These are phyloP conservation scores for Leptosomus discolor DNA, from an alignment of 2,113 vertebrate species.

Conservation along the genomic window DNA sequence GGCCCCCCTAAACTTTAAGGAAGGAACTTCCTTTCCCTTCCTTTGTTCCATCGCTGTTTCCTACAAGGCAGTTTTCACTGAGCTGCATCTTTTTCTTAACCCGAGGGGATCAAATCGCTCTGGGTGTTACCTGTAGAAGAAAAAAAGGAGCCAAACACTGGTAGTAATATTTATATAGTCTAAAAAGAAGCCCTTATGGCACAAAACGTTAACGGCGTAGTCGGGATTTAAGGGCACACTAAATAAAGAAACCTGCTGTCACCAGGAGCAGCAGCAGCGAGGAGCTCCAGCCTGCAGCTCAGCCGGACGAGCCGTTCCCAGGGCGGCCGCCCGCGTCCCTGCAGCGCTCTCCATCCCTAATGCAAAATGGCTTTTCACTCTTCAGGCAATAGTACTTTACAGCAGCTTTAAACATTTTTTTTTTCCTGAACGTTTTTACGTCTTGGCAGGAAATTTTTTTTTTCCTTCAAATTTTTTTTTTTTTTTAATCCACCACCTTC, in stretches of 20 bases:
- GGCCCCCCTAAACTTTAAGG: too few relatives aligned
- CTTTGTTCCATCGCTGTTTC: background rate
- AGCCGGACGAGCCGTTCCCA: background rate
- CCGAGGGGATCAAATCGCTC: background rate
- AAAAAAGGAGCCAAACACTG: background rate
- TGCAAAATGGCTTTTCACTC: background rate
- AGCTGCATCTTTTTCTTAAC: background rate
- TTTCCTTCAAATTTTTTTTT: background rate
- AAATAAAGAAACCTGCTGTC: background rate
- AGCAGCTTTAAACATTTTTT: background rate
- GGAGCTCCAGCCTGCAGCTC: background rate
- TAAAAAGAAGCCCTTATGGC: background rate
- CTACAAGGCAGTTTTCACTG: background rate
- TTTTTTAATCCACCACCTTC: background rate
- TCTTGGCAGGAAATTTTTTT: background rate
- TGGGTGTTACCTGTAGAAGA: background rate
- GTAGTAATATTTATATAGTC: background rate
- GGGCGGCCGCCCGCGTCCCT: background rate
- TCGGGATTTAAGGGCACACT: background rate
- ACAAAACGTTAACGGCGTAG: background rate
- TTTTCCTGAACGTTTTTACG: background rate
- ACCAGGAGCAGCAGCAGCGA: background rate
- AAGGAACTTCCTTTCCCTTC: too few relatives aligned
- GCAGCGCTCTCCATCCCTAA: background rate
- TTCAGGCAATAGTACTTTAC: background rate